These are phyloP conservation scores for Pemphigus obesinymphae DNA, from an alignment of 1,140 invertebrate genomes.

Conservation along the genomic window DNA sequence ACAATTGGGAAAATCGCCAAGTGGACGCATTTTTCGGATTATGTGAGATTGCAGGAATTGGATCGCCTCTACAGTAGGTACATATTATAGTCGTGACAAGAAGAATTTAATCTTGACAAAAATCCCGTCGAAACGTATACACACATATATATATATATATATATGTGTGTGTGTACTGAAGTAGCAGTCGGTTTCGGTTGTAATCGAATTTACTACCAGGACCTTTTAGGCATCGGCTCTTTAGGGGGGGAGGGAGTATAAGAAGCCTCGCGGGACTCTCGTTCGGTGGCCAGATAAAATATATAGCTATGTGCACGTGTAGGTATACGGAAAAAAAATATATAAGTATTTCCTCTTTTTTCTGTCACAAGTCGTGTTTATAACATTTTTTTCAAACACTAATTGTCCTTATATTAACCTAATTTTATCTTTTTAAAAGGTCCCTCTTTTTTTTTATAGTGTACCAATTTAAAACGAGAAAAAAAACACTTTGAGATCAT, in stretches of 20 bases:
- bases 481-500: background rate
- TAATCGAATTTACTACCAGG: constrained; percentile 39
- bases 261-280: constrained; percentile 15
- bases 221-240: constrained; percentile 12
- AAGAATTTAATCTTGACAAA: constrained; percentile 41
- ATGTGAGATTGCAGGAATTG: constrained; percentile 33
- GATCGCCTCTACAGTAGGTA: background rate
- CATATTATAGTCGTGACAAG: constrained; percentile 10
- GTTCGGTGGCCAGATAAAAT: background rate
- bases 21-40: constrained; percentile 35
- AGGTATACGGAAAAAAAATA: background rate
- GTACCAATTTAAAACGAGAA: background rate
- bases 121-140: constrained; percentile 5
- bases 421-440: background rate
- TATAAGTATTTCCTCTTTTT: background rate
- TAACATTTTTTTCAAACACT: background rate
- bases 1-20: constrained; percentile 40
- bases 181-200: background rate
- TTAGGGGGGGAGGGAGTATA: constrained; percentile 6
- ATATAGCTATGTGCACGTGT: background rate
- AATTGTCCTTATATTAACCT: background rate
- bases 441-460: too few relatives aligned
- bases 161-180: too few relatives aligned
- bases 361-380: background rate
- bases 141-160: background rate